phyloP scores from a whole-genome alignment of 2,113 vertebrate genomes.

The Pavo muticus region DNA sequence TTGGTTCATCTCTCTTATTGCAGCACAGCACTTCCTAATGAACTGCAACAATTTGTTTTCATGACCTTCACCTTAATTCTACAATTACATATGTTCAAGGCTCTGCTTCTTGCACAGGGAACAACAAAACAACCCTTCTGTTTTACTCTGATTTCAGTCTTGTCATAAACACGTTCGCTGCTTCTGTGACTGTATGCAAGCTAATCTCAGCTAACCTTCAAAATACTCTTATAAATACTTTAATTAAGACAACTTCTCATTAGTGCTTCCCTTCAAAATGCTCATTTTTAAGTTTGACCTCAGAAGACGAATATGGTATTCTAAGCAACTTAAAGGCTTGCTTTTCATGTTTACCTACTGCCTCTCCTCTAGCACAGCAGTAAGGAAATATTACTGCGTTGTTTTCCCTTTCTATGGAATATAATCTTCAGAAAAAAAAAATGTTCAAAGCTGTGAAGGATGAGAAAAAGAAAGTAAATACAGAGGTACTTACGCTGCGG shows the following conservation, averaged over 20 bases:
- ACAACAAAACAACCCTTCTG: not conserved
- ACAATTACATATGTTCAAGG: not conserved
- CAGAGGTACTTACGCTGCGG: constrained; percentile 82
- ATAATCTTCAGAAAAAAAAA: not conserved
- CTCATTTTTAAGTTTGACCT: not conserved
- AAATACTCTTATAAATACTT: not conserved
- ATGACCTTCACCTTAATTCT: not conserved
- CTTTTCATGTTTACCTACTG: not conserved
- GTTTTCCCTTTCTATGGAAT: not conserved
- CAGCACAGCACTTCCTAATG: not conserved
- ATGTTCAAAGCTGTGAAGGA: not conserved
- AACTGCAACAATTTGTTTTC: not conserved
- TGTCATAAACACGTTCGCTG: not conserved
- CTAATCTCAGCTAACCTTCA: not conserved
- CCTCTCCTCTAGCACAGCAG: not conserved
- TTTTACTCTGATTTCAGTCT: not conserved
- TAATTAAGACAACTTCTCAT: not conserved
- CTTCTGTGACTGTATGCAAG: not conserved
- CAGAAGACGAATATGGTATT: not conserved
- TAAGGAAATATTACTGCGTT: not conserved
- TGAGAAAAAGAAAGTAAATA: not conserved
- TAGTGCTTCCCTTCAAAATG: not conserved
- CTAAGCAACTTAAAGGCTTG: not conserved
- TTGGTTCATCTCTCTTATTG: not conserved
- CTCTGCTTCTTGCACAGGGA: not conserved